Evolutionary conservation across 1,140 invertebrate genomes (phyloP), one percentile per base, ranked within the genome.

Genomic region (Diabrotica undecimpunctata): DNA sequence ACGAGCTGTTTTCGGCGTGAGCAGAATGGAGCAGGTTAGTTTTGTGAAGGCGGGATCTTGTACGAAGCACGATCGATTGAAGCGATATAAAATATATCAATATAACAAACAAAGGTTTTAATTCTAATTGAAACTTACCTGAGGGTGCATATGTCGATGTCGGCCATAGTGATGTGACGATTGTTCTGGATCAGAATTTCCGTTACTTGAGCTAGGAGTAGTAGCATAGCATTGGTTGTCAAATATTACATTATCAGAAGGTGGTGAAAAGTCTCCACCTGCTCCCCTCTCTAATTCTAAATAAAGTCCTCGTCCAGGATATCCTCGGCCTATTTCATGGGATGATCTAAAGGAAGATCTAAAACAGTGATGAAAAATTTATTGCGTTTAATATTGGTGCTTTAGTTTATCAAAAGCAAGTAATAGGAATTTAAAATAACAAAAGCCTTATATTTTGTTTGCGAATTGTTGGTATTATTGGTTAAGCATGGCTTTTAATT

Each of bases 211-310:
- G 71, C 92, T 94, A 12, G 93, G 93, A 39, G 93, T 95, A 10
- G 93, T 95, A 11, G 93, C 93, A 81, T 95, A 96, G 81, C 93
- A 95, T 75, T 94, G 92, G 81, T 95, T 94, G 83, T 96, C 93
- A 79, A 95, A 95, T 78, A 95, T 89, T 36, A 93, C 91, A 79
- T 94, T 93, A 79, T 96, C 93, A 55, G 93, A 95, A 4, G 93
- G 91, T 63, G 93, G 93, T 7, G 92, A 94, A 67, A 89, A 83
- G 75, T 93, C 92, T 77, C 86, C 84, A 78, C 85, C 84, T 58
- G 75, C 74, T 7, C 77, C 76, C 60, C 89, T 83, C 79, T 93
- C 90, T 79, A 94, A 85, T 82, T 95, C 93, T 79, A 95, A 84
- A 78, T 93, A 94, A 65, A 94, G 82, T 66, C 88, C 86, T 36